Conservation (phyloP, 2,113 vertebrate species). For the Shinisaurus crocodilurus region DNA sequence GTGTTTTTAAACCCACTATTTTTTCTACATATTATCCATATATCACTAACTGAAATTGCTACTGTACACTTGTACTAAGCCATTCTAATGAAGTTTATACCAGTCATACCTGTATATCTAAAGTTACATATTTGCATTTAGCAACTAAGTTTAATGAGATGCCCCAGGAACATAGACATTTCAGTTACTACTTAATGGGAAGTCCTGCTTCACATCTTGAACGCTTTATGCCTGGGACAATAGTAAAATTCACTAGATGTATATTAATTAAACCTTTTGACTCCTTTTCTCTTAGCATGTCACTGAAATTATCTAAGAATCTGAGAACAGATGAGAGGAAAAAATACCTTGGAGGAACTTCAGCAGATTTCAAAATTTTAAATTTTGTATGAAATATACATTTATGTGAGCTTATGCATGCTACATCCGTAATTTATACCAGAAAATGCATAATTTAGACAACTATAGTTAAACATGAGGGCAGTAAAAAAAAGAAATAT, state of each 20-base stretch:
- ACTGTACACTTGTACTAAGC: conserved; percentile 83
- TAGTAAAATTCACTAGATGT: conserved; percentile 81
- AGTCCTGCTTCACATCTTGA: conserved; percentile 73
- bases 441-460: conserved; percentile 89
- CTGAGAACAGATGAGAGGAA: conserved; percentile 75
- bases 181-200: conserved; percentile 66
- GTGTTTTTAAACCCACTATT: conserved; percentile 74
- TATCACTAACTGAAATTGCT: conserved; percentile 76
- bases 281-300: conserved; percentile 75
- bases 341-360: conserved; percentile 75
- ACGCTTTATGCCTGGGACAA: conserved; percentile 75
- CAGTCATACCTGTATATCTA: conserved; percentile 57
- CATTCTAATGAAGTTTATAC: conserved; percentile 71
- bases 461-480: conserved; percentile 84
- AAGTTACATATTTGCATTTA: conserved; percentile 76
- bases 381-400: conserved; percentile 83
- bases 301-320: conserved; percentile 73
- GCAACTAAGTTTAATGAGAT: conserved; percentile 59
- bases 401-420: conserved; percentile 88
- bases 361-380: conserved; percentile 76
- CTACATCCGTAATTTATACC: conserved; percentile 86
- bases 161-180: conserved; percentile 68
- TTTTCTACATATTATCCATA: conserved; percentile 79
- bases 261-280: conserved; percentile 84
- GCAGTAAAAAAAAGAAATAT: conserved; percentile 81